Conservation (phyloP, 2,888 invertebrate species). For the Cryptus armator region DNA sequence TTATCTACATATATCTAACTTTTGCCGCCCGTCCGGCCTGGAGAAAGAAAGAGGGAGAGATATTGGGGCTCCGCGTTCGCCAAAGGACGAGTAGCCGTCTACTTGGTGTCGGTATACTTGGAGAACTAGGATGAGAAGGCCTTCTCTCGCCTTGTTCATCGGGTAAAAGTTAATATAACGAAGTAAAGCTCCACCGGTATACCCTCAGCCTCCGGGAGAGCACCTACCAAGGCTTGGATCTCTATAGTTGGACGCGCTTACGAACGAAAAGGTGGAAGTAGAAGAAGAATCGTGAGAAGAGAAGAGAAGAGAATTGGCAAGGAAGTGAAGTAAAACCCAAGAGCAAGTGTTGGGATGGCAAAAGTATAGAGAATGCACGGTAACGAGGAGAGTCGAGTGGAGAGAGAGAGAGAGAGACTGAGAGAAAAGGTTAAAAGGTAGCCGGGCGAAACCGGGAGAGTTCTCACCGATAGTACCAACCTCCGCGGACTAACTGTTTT, state of each 20-base stretch:
- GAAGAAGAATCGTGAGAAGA: neutral
- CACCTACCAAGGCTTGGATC: neutral
- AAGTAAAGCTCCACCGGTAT: conserved; percentile 33
- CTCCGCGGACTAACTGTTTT: conserved; percentile 62
- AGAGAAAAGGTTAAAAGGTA: neutral
- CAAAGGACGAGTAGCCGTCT: conserved; percentile 37
- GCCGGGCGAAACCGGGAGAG: neutral
- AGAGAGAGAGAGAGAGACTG: neutral
- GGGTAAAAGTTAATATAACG: conserved; percentile 60
- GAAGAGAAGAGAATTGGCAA: neutral
- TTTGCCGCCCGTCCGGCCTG: neutral
- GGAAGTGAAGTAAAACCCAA: neutral
- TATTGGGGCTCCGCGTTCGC: conserved; percentile 9
- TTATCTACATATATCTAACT: conserved; percentile 10
- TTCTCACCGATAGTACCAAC: conserved; percentile 16
- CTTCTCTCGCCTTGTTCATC: conserved; percentile 42
- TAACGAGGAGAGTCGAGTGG: neutral
- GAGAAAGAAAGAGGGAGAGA: conserved; percentile 8
- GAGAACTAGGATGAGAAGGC: conserved; percentile 18
- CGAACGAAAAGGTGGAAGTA: conserved; percentile 24
- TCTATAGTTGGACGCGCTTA: neutral
- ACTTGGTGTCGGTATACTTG: conserved; percentile 33
- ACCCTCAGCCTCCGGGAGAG: conserved; percentile 1
- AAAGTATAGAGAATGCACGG: neutral
- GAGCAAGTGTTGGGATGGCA: no score